phyloP scores from a whole-genome alignment of 2,888 invertebrate genomes.

The Galeruca laticollis region DNA sequence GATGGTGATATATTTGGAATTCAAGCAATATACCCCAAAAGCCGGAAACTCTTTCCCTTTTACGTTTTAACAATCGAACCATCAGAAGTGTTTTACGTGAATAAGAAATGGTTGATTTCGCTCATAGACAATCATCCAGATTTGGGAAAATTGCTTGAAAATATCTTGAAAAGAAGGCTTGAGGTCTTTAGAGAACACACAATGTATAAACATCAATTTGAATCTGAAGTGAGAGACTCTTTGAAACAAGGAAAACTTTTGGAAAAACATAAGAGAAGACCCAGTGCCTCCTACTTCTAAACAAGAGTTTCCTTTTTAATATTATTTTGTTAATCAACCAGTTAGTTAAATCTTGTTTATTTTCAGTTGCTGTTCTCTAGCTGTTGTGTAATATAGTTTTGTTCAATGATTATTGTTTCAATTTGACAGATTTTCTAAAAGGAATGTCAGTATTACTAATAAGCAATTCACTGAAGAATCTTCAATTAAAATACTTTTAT shows the following conservation, averaged over 20 bases:
- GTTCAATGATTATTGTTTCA: no score
- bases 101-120: background rate
- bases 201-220: background rate
- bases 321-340: no score
- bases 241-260: background rate
- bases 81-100: slow-evolving; percentile 52
- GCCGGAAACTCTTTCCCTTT: background rate
- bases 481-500: no score
- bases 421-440: no score
- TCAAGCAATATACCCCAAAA: slow-evolving; percentile 49
- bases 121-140: background rate
- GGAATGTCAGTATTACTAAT: no score
- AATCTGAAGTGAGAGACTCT: background rate
- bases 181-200: background rate
- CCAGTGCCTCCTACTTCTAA: no score
- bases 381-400: no score
- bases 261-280: slow-evolving; percentile 1
- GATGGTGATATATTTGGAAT: slow-evolving; percentile 70
- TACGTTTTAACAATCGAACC: slow-evolving; percentile 57
- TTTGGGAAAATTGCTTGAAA: background rate
- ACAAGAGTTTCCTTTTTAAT: no score
- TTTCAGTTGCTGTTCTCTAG: no score
- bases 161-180: background rate
- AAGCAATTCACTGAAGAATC: no score
- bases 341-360: no score